Evolutionary conservation across 35 echinoderm and acorn worm species (phyloP).

Genomic region (Ophiothrix spiculata): DNA sequence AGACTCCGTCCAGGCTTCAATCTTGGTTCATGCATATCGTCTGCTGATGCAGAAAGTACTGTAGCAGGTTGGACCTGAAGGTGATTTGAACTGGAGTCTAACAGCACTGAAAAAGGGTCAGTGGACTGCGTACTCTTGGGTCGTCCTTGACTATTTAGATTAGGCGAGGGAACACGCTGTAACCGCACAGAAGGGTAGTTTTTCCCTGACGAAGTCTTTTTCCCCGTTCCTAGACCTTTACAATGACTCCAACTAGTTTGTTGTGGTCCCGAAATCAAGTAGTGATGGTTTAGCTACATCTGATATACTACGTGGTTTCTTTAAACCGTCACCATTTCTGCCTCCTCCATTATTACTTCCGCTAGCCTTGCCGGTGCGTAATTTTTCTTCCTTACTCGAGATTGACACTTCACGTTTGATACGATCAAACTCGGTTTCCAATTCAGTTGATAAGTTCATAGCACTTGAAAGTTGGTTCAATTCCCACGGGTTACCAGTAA

Average conservation of each 20-base stretch:
- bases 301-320: constrained; percentile 4
- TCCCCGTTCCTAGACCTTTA: not conserved
- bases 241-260: not conserved
- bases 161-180: not conserved
- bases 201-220: not conserved
- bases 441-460: constrained; percentile 11
- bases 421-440: constrained; percentile 38
- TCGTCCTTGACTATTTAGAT: constrained; percentile 3
- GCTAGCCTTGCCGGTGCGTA: not conserved
- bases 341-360: not conserved
- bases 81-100: constrained; percentile 8
- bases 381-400: not conserved
- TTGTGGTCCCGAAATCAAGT: not conserved
- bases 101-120: not conserved
- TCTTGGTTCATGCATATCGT: constrained; percentile 16
- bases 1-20: not conserved
- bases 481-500: constrained; percentile 5
- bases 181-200: not conserved
- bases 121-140: not conserved
- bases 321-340: not conserved
- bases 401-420: constrained; percentile 14
- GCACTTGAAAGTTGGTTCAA: not conserved
- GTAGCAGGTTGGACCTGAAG: constrained; percentile 2
- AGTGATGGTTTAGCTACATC: not conserved
- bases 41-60: constrained; percentile 27